Evolutionary conservation across 2,888 invertebrate species (phyloP).

Genomic region (Thymelicus lineola): DNA sequence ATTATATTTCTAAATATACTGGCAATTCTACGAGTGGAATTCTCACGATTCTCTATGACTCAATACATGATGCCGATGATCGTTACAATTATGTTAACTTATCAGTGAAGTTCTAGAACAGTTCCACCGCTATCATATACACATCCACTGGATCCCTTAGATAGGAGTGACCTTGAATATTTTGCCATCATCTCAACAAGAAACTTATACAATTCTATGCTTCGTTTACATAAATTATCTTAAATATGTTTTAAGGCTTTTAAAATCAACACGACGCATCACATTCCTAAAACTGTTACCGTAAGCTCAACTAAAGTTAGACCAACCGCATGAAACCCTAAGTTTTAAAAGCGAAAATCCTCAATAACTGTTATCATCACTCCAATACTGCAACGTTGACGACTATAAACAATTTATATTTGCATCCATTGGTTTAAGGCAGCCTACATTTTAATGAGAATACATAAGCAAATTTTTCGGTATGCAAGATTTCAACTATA

Average conservation of each 20-base stretch:
- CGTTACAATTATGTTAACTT: slow-evolving; percentile 39
- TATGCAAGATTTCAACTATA: background rate
- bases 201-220: slow-evolving; percentile 26
- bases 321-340: slow-evolving; percentile 52
- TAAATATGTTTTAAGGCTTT: slow-evolving; percentile 19
- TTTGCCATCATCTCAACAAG: slow-evolving; percentile 5
- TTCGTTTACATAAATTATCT: slow-evolving; percentile 8
- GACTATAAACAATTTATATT: slow-evolving; percentile 14
- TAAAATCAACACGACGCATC: slow-evolving; percentile 19
- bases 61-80: slow-evolving; percentile 55
- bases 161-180: slow-evolving; percentile 10
- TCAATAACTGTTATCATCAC: slow-evolving; percentile 44
- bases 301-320: slow-evolving; percentile 57
- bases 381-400: slow-evolving; percentile 20
- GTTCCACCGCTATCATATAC: slow-evolving; percentile 14
- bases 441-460: slow-evolving; percentile 6
- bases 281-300: slow-evolving; percentile 23
- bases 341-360: slow-evolving; percentile 51
- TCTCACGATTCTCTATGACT: no score
- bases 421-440: slow-evolving; percentile 19
- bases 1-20: slow-evolving; percentile 58
- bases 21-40: slow-evolving; percentile 66
- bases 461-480: slow-evolving; percentile 38
- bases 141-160: background rate
- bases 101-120: slow-evolving; percentile 20